Percentiles rank a stretch among this genome's conserved stretches.
phyloP scores from a whole-genome alignment of 2,797 vertebrate genomes.

The Cryptoblepharus egeriae region DNA sequence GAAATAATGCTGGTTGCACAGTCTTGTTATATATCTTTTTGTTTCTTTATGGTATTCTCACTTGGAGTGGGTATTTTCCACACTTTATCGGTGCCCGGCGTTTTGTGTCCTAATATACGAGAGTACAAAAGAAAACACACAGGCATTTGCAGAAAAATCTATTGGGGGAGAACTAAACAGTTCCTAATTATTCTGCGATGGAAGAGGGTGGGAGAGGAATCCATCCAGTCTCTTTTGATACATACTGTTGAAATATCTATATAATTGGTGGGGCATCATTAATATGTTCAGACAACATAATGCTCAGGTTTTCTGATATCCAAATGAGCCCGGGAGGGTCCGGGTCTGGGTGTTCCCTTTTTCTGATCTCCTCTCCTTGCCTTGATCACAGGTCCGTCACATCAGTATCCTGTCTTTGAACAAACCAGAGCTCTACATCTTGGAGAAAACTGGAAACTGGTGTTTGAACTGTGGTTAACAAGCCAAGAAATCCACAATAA shows the following conservation, averaged over 20 bases:
- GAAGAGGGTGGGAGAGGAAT: neutral
- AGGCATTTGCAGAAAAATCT: neutral
- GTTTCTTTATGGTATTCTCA: neutral
- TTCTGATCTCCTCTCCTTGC: too few relatives aligned
- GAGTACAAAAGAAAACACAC: neutral
- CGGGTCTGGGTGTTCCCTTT: too few relatives aligned
- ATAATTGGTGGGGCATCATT: neutral
- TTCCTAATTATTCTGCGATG: neutral
- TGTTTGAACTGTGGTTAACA: too few relatives aligned
- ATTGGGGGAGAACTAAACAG: too few relatives aligned
- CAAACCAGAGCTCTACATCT: too few relatives aligned
- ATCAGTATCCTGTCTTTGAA: too few relatives aligned
- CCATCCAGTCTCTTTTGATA: neutral
- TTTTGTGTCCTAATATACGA: neutral
- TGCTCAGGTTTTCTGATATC: too few relatives aligned
- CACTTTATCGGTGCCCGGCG: neutral
- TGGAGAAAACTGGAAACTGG: too few relatives aligned
- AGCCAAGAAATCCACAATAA: too few relatives aligned
- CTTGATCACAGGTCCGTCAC: too few relatives aligned
- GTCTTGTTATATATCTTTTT: neutral
- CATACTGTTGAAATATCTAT: neutral
- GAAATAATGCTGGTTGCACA: neutral
- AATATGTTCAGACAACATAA: neutral
- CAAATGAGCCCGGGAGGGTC: too few relatives aligned
- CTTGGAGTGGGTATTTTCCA: neutral